A percentile compares a stretch with the other conserved stretches of the same genome.
Conservation (phyloP, 2,113 vertebrate genomes). For the Ailuropoda melanoleuca region DNA sequence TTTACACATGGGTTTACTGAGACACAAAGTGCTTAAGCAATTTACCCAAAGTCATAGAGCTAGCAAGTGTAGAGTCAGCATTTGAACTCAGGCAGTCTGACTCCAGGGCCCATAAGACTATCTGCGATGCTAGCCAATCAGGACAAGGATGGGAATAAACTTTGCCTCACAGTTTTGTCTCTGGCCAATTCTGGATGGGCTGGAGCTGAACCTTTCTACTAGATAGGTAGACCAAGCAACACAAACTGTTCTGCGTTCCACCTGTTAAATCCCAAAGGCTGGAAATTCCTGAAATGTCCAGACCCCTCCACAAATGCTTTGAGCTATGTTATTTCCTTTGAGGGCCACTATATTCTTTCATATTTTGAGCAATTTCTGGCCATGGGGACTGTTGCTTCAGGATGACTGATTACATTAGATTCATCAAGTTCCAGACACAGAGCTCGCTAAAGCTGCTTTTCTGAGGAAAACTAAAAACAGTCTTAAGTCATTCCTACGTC, state of each 20-base stretch:
- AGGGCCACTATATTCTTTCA: neutral
- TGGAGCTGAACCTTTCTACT: neutral
- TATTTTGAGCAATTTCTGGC: neutral
- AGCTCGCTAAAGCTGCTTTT: neutral
- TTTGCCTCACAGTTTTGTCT: neutral
- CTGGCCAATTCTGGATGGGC: neutral
- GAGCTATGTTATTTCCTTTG: neutral
- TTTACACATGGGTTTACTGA: neutral
- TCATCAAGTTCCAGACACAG: neutral
- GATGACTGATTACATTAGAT: neutral
- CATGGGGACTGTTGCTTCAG: neutral
- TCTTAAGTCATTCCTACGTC: neutral
- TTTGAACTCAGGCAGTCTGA: neutral
- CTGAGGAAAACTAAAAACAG: neutral
- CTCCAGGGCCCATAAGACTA: neutral
- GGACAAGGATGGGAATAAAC: neutral
- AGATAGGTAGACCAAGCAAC: neutral
- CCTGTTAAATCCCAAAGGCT: neutral
- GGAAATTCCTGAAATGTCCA: neutral
- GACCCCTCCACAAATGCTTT: neutral
- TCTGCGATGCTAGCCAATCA: neutral
- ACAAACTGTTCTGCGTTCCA: neutral
- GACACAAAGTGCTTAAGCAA: neutral
- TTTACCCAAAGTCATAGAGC: neutral
- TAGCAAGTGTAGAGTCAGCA: neutral